A percentile compares a stretch with the other conserved stretches of the same genome.
Conservation (phyloP, 2,113 vertebrate species). For the Gorsachius goisagi region DNA sequence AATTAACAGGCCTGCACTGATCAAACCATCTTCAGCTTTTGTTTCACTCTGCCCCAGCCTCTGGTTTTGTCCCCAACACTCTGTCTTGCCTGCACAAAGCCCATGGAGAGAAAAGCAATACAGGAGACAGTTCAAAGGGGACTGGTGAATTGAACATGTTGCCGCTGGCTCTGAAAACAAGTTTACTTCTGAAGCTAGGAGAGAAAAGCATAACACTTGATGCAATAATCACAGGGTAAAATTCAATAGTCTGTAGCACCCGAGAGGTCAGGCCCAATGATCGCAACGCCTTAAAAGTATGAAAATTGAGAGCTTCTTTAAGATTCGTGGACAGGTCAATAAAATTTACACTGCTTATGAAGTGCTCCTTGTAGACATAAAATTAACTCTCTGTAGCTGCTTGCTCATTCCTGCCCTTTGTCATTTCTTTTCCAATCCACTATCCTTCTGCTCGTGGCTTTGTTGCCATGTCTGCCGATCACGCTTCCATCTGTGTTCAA, state of each 20-base stretch:
- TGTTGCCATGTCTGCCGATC: background rate
- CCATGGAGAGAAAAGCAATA: background rate
- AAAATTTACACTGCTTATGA: constrained; percentile 30
- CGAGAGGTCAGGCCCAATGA: background rate
- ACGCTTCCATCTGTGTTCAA: background rate
- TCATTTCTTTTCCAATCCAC: background rate
- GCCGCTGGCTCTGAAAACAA: constrained; percentile 6
- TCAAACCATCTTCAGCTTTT: background rate
- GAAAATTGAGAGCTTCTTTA: constrained; percentile 29
- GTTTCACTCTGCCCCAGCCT: background rate
- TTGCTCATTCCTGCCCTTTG: background rate
- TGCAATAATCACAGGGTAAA: constrained; percentile 33
- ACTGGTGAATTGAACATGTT: background rate
- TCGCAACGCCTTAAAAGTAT: background rate
- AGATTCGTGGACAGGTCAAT: background rate
- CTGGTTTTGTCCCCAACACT: background rate
- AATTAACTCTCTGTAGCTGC: background rate
- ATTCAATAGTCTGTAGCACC: background rate
- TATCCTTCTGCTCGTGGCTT: background rate
- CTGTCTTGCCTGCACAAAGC: background rate
- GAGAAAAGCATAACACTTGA: constrained; percentile 25
- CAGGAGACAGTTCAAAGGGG: background rate
- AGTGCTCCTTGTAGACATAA: background rate
- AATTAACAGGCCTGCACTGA: background rate
- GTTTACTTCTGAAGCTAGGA: constrained; percentile 10